phyloP scores from a whole-genome alignment of 2,113 vertebrate genomes.

The Pituophis catenifer region DNA sequence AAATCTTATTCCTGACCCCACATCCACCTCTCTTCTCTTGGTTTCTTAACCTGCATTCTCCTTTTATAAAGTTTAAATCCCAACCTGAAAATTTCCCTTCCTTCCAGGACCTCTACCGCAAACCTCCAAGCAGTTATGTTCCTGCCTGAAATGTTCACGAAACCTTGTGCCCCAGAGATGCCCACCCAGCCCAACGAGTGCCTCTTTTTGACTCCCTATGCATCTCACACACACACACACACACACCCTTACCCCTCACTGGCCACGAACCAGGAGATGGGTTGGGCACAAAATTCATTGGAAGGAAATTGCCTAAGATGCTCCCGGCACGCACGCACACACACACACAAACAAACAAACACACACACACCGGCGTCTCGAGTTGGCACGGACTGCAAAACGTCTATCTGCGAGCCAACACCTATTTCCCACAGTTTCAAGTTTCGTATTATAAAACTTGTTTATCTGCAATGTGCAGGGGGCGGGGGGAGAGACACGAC shows the following conservation, averaged over 20 bases:
- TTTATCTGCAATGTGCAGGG: neutral
- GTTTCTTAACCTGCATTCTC: neutral
- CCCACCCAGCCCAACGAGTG: neutral
- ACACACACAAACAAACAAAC: no score
- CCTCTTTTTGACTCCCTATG: neutral
- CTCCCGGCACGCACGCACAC: no score
- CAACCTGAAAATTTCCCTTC: neutral
- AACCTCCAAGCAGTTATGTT: neutral
- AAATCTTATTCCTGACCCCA: neutral
- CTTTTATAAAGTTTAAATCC: neutral
- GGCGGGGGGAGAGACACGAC: neutral
- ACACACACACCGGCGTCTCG: neutral
- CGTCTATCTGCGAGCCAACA: neutral
- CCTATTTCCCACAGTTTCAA: neutral
- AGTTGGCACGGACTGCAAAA: neutral
- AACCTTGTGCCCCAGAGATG: neutral
- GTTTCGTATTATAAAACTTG: constrained; percentile 5
- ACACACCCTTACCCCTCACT: no score
- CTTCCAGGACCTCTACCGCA: neutral
- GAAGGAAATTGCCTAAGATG: neutral
- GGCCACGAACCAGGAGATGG: neutral
- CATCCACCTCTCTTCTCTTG: neutral
- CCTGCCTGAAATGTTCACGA: neutral
- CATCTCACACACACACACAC: neutral
- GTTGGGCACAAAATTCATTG: neutral